These are phyloP conservation scores for Centropus bengalensis DNA, from an alignment of 2,113 vertebrate species.

Conservation along the genomic window DNA sequence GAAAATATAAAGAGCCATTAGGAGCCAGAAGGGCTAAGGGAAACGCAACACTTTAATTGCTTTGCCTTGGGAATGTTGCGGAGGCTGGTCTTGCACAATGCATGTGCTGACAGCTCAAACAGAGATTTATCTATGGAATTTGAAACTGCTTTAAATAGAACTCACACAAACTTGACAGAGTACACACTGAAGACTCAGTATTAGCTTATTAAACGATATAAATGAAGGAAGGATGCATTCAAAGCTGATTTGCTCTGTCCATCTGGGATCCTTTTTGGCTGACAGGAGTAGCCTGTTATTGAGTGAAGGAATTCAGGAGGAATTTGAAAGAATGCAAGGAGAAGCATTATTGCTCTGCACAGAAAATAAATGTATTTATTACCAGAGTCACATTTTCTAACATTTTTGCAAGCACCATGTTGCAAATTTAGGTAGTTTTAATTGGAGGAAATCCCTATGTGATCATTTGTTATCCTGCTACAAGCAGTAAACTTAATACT, in stretches of 20 bases:
- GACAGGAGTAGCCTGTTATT: constrained; percentile 45
- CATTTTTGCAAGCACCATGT: background rate
- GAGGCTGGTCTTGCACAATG: constrained; percentile 29
- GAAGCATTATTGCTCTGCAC: constrained; percentile 27
- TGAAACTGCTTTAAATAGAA: constrained; percentile 36
- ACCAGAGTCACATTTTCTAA: background rate
- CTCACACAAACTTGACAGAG: constrained; percentile 54
- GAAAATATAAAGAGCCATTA: background rate
- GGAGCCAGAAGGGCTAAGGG: background rate
- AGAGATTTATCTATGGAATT: constrained; percentile 69
- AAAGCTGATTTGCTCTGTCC: constrained; percentile 21
- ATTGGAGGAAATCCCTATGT: background rate
- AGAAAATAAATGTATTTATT: constrained; percentile 40
- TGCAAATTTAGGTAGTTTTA: background rate
- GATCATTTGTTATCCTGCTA: background rate
- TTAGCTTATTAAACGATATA: constrained; percentile 71
- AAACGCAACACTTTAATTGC: constrained; percentile 45
- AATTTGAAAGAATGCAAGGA: constrained; percentile 55
- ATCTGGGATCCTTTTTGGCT: constrained; percentile 45
- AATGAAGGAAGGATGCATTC: constrained; percentile 46
- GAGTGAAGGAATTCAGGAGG: constrained; percentile 9
- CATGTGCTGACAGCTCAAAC: constrained; percentile 50
- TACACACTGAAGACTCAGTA: constrained; percentile 28
- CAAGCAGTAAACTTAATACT: background rate
- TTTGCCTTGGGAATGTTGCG: constrained; percentile 25